Conservation (phyloP, 2,113 vertebrate genomes). For the Takifugu flavidus region DNA sequence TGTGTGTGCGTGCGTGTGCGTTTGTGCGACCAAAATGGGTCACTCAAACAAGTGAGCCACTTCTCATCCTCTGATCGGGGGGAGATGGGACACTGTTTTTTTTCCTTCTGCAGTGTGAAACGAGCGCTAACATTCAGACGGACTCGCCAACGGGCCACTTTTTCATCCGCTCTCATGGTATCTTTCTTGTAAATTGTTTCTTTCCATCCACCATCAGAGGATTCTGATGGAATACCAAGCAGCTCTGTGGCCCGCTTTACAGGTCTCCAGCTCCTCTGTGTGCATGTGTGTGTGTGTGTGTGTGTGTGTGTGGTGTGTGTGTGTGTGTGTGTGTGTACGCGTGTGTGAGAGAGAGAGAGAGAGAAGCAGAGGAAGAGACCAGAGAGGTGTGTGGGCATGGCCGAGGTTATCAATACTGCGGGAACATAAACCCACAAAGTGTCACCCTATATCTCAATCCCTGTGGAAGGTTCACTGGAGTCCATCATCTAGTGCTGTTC, state of each 20-base stretch:
- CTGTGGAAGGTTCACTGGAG: constrained; percentile 41
- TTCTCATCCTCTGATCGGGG: background rate
- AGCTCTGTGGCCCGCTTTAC: constrained; percentile 1
- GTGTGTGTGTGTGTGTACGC: constrained; percentile 4
- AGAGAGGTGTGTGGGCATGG: constrained; percentile 34
- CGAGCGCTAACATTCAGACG: too few species aligned
- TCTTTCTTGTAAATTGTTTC: background rate
- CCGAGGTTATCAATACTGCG: constrained; percentile 47
- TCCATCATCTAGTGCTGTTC: constrained; percentile 9
- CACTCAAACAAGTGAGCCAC: background rate
- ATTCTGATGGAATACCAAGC: constrained; percentile 3
- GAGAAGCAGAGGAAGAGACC: background rate
- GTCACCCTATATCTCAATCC: constrained; percentile 27
- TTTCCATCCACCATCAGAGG: background rate
- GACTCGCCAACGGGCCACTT: background rate
- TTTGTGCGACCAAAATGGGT: background rate
- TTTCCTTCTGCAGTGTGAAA: background rate
- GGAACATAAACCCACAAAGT: constrained; percentile 35
- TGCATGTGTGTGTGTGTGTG: constrained; percentile 15
- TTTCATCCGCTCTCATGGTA: background rate
- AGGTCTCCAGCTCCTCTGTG: background rate
- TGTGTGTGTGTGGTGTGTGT: constrained; percentile 5
- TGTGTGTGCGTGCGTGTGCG: background rate
- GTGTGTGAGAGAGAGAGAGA: constrained; percentile 13
- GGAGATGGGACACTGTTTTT: background rate